Conservation (phyloP, 2,797 vertebrate species). For the Muscicapa striata region DNA sequence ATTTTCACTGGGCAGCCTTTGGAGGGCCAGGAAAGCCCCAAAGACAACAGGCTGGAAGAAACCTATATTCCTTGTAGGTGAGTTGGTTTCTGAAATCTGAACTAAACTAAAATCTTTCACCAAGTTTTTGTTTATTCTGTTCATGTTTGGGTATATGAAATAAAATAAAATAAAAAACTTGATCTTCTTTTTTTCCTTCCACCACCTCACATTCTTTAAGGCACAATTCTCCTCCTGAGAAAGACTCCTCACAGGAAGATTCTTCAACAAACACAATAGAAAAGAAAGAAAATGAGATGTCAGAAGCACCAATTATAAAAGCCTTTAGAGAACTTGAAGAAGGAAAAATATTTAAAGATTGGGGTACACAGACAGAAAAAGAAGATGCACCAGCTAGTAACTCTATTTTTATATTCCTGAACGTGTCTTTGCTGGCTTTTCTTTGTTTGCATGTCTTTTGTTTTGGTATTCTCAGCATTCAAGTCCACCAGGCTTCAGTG, state of each 20-base stretch:
- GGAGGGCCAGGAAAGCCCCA: slow-evolving; percentile 45
- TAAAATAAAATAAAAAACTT: neutral
- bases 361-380: slow-evolving; percentile 80
- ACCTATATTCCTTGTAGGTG: slow-evolving; percentile 61
- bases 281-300: slow-evolving; percentile 67
- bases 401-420: neutral
- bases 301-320: slow-evolving; percentile 87
- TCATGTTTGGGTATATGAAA: neutral
- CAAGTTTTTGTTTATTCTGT: neutral
- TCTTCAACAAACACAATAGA: slow-evolving; percentile 61
- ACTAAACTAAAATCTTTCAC: neutral
- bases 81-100: neutral
- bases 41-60: slow-evolving; percentile 57
- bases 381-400: slow-evolving; percentile 75
- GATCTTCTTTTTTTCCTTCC: neutral
- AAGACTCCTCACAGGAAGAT: slow-evolving; percentile 73
- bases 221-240: slow-evolving; percentile 82
- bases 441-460: neutral
- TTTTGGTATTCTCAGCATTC: neutral
- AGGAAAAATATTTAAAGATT: slow-evolving; percentile 85
- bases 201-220: slow-evolving; percentile 46
- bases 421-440: neutral
- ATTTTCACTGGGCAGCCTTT: slow-evolving; percentile 81
- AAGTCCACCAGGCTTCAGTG: neutral
- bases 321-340: slow-evolving; percentile 91